phyloP scores from a whole-genome alignment of 1,140 invertebrate species.

The Bombyx mori region ASM3026992v2 NC_085123.1:5530501-5531000 shows the following conservation, averaged over 20 bases:
- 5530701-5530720: not conserved
- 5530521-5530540: constrained; percentile 12
- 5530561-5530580: constrained; percentile 26
- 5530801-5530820: not conserved
- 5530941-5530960: no score
- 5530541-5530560: constrained; percentile 34
- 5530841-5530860: no score
- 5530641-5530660: constrained; percentile 10
- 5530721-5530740: not conserved
- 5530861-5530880: no score
- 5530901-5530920: no score
- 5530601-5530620: constrained; percentile 28
- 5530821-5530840: no score
- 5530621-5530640: constrained; percentile 27
- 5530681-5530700: not conserved
- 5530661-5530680: not conserved
- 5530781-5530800: not conserved
- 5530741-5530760: not conserved
- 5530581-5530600: constrained; percentile 53
- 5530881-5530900: no score
- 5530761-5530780: not conserved
- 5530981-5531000: no score
- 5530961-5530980: no score
- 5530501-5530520: constrained; percentile 5
- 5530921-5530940: no score